Base-by-base conservation (phyloP, 2,113 vertebrate species). In the Anguilla japonica region DNA sequence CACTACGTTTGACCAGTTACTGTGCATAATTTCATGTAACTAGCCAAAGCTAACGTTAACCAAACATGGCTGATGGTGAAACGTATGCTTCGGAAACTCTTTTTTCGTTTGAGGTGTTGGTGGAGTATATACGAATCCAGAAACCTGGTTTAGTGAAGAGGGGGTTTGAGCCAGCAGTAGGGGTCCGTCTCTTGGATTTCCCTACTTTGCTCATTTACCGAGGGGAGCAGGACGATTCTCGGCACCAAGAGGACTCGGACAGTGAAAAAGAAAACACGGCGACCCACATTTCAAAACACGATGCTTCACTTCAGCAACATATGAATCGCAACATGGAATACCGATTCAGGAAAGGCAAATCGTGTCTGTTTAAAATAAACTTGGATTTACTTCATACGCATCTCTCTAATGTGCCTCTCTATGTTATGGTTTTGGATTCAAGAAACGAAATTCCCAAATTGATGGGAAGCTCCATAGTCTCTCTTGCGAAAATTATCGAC, bases 91-190 rank as follows among this genome's bases (percentile, higher is more conserved):
- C 83, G 0, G 95, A 95, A 87, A 93, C 91, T 43, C 84, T 98
- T 0, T 97, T 97, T 88, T 95, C 95, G 0, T 91, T 99, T 71
- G 97, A 98, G 89, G 20, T 98, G 85, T 14, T 97, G 8, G 97
- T 98, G 83, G 96, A 97, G 78, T 91, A 88, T 63, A 91, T 97
- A 84, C 89, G 83, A 3, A 43, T 97, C 41, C 89, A 94, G 41
- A 60, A 29, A 83, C 57, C 7, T 1, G 83, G 34, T 3, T 79
- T 87, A 20, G 83, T 86, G 7, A n/a, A 34, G 26, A 87, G 20
- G n/a, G 18, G 41, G n/a, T 83, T 91, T 41, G 75, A 93, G 78
- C 94, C 95, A 16, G 96, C 93, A 5, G 92, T 98, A 22, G 97
- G 93, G 2, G 91, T 99, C 18, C 94, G 96, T 34, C 88, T 98